A percentile compares a stretch with the other conserved stretches of the same genome.
Evolutionary conservation across 2,888 invertebrate species (phyloP).

Genomic region (Therioaphis trifolii): DNA sequence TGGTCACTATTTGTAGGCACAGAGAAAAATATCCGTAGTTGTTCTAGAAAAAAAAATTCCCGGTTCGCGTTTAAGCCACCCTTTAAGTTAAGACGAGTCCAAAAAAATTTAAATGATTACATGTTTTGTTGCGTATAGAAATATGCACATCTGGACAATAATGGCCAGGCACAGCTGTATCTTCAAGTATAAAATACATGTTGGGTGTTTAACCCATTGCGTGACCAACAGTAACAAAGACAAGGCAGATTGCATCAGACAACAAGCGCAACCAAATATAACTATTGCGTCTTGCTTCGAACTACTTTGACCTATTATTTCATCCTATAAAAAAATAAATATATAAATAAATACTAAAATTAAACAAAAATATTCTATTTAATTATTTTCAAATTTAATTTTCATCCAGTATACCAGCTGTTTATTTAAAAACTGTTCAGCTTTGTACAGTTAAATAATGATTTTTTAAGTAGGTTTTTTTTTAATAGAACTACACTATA

Average conservation of each 20-base stretch:
- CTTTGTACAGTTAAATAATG: no score
- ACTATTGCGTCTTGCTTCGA: conserved; percentile 68
- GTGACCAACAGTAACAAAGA: conserved; percentile 71
- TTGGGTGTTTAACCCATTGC: conserved; percentile 71
- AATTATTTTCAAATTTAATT: no score
- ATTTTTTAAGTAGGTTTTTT: no score
- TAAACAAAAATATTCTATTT: no score
- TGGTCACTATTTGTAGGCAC: conserved; percentile 75
- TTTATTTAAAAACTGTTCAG: no score
- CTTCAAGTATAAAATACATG: conserved; percentile 76
- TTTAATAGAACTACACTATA: no score
- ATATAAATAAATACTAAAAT: no score
- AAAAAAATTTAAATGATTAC: conserved; percentile 15
- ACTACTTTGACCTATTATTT: conserved; percentile 10
- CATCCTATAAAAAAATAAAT: not conserved
- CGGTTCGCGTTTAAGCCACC: not conserved
- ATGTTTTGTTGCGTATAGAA: conserved; percentile 69
- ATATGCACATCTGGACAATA: conserved; percentile 77
- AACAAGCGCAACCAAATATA: conserved; percentile 72
- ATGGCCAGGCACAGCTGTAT: conserved; percentile 78
- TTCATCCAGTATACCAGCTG: no score
- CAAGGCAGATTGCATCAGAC: conserved; percentile 71
- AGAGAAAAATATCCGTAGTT: conserved; percentile 74
- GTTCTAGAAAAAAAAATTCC: conserved; percentile 70
- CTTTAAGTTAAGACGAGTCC: no score